Evolutionary conservation across 1,140 invertebrate genomes (phyloP).

Genomic region (Gonioctena quinquepunctata): DNA sequence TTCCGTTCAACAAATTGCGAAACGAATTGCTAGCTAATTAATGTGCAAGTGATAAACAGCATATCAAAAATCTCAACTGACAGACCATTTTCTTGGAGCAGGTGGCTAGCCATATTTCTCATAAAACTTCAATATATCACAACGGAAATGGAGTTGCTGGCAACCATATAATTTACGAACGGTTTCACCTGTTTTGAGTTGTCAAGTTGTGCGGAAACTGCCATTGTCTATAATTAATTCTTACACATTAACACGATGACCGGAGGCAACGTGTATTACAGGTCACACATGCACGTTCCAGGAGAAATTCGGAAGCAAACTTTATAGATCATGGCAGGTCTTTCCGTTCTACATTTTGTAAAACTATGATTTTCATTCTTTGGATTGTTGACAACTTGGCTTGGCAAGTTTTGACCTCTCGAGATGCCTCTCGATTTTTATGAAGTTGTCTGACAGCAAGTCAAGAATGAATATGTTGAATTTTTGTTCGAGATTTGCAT

Average conservation of each 20-base stretch:
- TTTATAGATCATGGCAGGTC: too few relatives aligned
- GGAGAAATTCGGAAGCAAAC: neutral
- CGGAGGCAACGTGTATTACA: neutral
- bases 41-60: neutral
- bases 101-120: neutral
- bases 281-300: neutral
- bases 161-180: neutral
- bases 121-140: neutral
- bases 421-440: too few relatives aligned
- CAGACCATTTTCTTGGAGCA: neutral
- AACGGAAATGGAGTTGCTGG: neutral
- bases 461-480: too few relatives aligned
- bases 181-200: neutral
- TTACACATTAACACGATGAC: neutral
- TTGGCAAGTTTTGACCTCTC: too few relatives aligned
- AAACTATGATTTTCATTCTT: too few relatives aligned
- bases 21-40: neutral
- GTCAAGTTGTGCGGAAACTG: neutral
- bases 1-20: neutral
- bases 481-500: too few relatives aligned
- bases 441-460: too few relatives aligned
- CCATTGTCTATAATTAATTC: neutral
- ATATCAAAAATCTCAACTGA: neutral
- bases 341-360: too few relatives aligned
- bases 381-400: too few relatives aligned